Evolutionary conservation across 2,113 vertebrate genomes (phyloP).

Genomic region (Psophia crepitans): DNA sequence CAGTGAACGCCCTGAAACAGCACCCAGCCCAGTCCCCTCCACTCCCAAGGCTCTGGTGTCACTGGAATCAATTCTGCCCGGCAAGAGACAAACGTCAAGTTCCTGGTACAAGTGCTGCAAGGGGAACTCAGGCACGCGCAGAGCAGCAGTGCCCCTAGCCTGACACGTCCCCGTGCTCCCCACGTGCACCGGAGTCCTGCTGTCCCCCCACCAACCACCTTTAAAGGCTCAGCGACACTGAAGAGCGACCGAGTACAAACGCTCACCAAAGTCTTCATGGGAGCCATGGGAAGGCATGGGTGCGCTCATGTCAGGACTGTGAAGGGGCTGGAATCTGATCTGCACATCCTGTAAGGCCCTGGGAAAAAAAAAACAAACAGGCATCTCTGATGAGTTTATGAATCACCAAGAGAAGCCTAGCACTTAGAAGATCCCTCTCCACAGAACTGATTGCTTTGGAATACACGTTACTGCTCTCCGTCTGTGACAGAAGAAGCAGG

Average conservation of each 20-base stretch:
- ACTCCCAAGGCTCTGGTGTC: background rate
- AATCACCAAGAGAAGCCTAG: background rate
- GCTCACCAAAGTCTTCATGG: conserved; percentile 87
- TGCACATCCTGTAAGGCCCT: conserved; percentile 96
- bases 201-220: background rate
- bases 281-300: conserved; percentile 78
- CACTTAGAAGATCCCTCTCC: background rate
- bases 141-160: background rate
- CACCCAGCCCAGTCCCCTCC: background rate
- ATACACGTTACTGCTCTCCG: background rate
- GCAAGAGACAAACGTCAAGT: background rate
- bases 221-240: background rate
- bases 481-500: background rate
- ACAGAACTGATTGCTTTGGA: background rate
- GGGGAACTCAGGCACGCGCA: background rate
- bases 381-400: background rate
- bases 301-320: conserved; percentile 70
- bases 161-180: background rate
- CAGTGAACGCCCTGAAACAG: background rate
- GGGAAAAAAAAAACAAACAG: background rate
- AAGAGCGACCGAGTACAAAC: background rate
- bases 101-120: background rate
- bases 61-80: background rate
- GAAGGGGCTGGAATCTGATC: conserved; percentile 93
- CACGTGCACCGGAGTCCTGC: background rate